A percentile compares a stretch with the other conserved stretches of the same genome.
phyloP scores from a whole-genome alignment of 2,797 vertebrate genomes.

The Mus spretus region DNA sequence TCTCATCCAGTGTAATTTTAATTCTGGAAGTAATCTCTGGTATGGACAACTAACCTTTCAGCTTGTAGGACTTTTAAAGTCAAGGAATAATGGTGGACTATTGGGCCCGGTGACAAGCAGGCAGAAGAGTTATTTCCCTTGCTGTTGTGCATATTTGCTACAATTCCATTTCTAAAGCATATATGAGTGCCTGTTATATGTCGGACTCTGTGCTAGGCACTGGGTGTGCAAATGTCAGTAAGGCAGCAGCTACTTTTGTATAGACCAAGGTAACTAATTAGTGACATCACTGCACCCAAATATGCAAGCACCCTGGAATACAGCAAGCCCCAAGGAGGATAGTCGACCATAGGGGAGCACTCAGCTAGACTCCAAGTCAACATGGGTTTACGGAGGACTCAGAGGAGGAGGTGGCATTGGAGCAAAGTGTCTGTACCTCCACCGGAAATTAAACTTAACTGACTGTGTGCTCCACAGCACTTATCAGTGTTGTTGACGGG shows the following conservation, averaged over 20 bases:
- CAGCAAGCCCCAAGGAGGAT: not conserved
- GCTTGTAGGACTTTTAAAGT: constrained; percentile 1
- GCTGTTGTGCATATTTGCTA: not conserved
- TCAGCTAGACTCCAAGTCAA: not conserved
- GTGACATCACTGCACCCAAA: not conserved
- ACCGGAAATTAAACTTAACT: constrained; percentile 41
- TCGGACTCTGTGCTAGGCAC: not conserved
- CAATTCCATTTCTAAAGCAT: not conserved
- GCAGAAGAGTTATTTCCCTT: not conserved
- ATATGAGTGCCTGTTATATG: not conserved
- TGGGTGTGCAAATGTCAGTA: not conserved
- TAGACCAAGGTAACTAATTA: not conserved
- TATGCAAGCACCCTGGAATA: not conserved
- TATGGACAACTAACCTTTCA: constrained; percentile 25
- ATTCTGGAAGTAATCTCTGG: constrained; percentile 6
- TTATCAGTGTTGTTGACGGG: not conserved
- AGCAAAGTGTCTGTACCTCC: constrained; percentile 8
- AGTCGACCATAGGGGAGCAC: not conserved
- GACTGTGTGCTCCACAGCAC: not conserved
- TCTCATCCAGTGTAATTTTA: not conserved
- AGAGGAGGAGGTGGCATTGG: not conserved
- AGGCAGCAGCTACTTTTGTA: not conserved
- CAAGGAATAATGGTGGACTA: not conserved
- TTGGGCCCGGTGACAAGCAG: not conserved
- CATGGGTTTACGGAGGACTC: not conserved